Conservation (phyloP, 64 coral and sea anemone species). For the Astreopora myriophthalma region DNA sequence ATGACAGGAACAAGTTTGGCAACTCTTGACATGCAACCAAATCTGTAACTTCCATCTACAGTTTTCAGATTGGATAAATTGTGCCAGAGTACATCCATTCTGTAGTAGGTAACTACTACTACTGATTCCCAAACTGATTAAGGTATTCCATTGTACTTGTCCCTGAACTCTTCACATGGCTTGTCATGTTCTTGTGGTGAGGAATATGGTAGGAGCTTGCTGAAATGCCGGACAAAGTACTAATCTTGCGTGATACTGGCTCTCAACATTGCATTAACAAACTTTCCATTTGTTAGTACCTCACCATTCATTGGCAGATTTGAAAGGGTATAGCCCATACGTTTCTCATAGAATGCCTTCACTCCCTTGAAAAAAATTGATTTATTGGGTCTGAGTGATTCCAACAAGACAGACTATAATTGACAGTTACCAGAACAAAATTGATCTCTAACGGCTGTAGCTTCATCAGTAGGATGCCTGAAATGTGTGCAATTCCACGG, state of each 20-base stretch:
- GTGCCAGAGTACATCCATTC: conserved; percentile 68
- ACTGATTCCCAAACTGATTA: conserved; percentile 8
- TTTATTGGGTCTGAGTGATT: not conserved
- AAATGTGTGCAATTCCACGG: no score
- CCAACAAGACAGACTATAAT: no score
- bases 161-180: conserved; percentile 31
- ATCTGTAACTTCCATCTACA: conserved; percentile 56
- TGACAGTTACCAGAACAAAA: no score
- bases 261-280: conserved; percentile 67
- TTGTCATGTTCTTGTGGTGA: conserved; percentile 61
- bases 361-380: conserved; percentile 60
- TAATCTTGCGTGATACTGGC: conserved; percentile 51
- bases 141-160: conserved; percentile 53
- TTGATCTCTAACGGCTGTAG: no score
- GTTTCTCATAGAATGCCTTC: conserved; percentile 59
- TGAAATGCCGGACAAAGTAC: conserved; percentile 54
- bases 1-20: conserved; percentile 27
- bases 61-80: conserved; percentile 41
- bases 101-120: conserved; percentile 11
- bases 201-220: conserved; percentile 47
- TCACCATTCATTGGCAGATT: conserved; percentile 69
- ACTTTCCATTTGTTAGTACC: conserved; percentile 64
- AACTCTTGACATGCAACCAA: conserved; percentile 55
- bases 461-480: no score
- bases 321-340: conserved; percentile 66